Evolutionary conservation across 1,140 invertebrate genomes (phyloP), one percentile per base, ranked within the genome.

Genomic region (Samia ricini): DNA sequence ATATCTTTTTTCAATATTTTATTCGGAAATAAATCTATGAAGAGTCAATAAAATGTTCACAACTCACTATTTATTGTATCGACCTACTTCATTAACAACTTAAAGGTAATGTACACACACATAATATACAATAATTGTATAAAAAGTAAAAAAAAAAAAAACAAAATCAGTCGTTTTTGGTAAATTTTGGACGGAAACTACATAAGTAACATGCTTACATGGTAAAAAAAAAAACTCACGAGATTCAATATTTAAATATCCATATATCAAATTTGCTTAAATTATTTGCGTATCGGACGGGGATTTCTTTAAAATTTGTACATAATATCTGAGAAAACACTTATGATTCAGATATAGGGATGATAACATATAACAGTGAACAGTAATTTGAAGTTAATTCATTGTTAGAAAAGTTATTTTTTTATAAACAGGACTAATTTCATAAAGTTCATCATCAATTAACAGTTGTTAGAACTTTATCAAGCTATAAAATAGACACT

Each of bases 131-230:
- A 83, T 49, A 59, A 22, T 49, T 50, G 56, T 76, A 75, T 71
- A 79, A 61, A 82, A 79, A 81, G 79, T 66, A 69, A 76, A 81
- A 75, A 72, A 72, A 73, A 83, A 86, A 76, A 81, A 75, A 72
- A 72, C 72, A 83, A 86, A 80, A 76, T 89, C 83, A 87, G 81
- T 85, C 83, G 85, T 83, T 42, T n/a, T 42, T 85, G 76, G 78
- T 84, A 79, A 86, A 75, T 88, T 59, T 86, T 89, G 86, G 86
- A 89, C 86, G 86, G 86, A 89, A 83, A 85, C 78, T 87, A 85
- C 77, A 84, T 88, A 88, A 88, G 85, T 88, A 86, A 79, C 73
- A 64, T 59, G 73, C 72, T 79, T 75, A 79, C 50, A 72, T 74
- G 24, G 1, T 36, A 57, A 33, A 57, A 61, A 69, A 57, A 33